Evolutionary conservation across 92 coral and sea anemone species (phyloP).

Genomic region (Bergia puertoricense): DNA sequence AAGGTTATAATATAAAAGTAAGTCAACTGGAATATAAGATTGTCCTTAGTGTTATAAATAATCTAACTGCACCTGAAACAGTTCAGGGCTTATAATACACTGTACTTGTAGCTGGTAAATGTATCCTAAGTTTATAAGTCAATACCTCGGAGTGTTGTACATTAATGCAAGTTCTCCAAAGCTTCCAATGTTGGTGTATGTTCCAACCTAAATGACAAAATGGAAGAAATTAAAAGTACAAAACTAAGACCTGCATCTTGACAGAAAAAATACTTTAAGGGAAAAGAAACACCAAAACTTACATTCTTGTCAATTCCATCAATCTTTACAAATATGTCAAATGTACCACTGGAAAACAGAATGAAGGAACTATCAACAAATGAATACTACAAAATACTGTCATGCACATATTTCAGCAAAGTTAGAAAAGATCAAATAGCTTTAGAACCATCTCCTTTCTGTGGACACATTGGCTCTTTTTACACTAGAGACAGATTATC

Average conservation of each 20-base stretch:
- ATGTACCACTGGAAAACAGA: conserved; percentile 74
- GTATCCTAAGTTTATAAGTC: too few relatives aligned
- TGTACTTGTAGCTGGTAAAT: too few relatives aligned
- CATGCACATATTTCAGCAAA: background rate
- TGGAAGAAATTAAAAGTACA: background rate
- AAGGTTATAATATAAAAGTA: too few relatives aligned
- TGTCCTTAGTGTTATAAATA: too few relatives aligned
- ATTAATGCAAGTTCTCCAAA: conserved; percentile 99
- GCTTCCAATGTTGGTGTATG: conserved; percentile 92
- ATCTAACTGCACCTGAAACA: too few relatives aligned
- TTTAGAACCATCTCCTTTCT: too few relatives aligned
- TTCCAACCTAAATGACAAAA: conserved; percentile 72
- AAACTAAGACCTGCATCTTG: background rate
- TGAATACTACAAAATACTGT: background rate
- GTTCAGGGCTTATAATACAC: too few relatives aligned
- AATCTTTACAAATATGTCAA: conserved; percentile 93
- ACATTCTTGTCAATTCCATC: conserved; percentile 94
- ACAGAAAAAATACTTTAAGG: background rate
- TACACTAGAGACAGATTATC: too few relatives aligned
- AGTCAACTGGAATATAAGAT: too few relatives aligned
- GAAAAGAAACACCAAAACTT: conserved; percentile 25
- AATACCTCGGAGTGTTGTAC: conserved; percentile 99
- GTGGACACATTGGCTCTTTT: too few relatives aligned
- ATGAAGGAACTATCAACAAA: background rate
- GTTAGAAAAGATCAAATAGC: too few relatives aligned